Evolutionary conservation across 2,113 vertebrate genomes (phyloP).

Genomic region (Nicator chloris): DNA sequence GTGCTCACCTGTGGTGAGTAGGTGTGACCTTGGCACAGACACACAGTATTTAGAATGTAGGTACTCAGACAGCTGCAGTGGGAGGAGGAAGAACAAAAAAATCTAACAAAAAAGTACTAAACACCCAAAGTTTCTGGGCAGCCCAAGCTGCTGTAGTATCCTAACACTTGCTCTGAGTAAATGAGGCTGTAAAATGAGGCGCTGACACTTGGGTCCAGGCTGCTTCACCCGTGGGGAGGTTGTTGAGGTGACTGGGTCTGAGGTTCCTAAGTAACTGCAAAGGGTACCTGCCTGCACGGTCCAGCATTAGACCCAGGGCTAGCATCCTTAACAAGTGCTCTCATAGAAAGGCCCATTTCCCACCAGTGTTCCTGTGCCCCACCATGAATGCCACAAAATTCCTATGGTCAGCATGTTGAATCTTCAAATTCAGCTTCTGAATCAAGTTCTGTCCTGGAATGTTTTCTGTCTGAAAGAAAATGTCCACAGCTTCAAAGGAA

Average conservation of each 20-base stretch:
- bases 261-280: not conserved
- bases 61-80: not conserved
- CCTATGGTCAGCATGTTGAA: not conserved
- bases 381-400: not conserved
- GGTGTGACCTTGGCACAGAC: not conserved
- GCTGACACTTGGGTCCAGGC: not conserved
- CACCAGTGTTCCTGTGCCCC: not conserved
- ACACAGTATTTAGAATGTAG: not conserved
- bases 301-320: no score
- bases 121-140: not conserved
- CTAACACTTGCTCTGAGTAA: no score
- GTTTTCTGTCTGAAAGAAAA: not conserved
- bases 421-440: not conserved
- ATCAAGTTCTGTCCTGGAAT: not conserved
- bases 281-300: not conserved
- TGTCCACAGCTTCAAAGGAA: not conserved
- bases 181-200: not conserved
- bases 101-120: no score
- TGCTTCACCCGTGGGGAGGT: rapidly evolving
- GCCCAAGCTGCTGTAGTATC: not conserved
- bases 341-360: not conserved
- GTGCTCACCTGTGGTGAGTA: not conserved
- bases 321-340: rapidly evolving
- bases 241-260: not conserved
- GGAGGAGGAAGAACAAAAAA: not conserved